These are phyloP conservation scores for Bhutanitis thaidina DNA, from an alignment of 2,888 invertebrate species.

Conservation along the genomic window DNA sequence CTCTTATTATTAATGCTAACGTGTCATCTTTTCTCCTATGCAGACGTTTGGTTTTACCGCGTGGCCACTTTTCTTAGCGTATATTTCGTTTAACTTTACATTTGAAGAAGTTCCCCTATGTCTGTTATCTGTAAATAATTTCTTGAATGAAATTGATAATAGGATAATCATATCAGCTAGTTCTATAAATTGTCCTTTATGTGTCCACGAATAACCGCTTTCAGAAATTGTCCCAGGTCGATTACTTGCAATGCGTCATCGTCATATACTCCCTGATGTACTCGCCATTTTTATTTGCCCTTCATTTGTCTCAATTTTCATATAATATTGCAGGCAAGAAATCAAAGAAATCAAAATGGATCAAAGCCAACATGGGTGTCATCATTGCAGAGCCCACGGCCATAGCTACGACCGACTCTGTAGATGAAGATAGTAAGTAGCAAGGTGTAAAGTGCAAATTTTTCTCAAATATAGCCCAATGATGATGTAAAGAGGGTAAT, in stretches of 20 bases:
- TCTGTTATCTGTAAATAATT: slow-evolving; percentile 25
- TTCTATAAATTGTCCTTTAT: slow-evolving; percentile 36
- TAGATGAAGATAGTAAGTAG: slow-evolving; percentile 88
- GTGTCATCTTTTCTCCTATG: slow-evolving; percentile 76
- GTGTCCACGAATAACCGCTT: slow-evolving; percentile 63
- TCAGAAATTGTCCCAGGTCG: slow-evolving; percentile 68
- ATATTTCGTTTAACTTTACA: slow-evolving; percentile 28
- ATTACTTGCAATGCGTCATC: slow-evolving; percentile 71
- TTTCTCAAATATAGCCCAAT: slow-evolving; percentile 42
- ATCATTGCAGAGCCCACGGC: slow-evolving; percentile 87
- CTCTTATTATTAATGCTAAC: slow-evolving; percentile 62
- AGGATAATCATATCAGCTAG: slow-evolving; percentile 18
- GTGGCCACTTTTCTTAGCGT: slow-evolving; percentile 72
- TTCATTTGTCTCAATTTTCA: slow-evolving; percentile 23
- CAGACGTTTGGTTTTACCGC: slow-evolving; percentile 78
- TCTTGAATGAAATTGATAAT: too few species aligned
- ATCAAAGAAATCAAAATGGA: slow-evolving; percentile 92
- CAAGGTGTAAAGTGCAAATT: not conserved
- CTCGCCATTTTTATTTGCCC: slow-evolving; percentile 27
- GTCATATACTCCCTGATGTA: slow-evolving; percentile 42
- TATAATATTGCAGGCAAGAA: slow-evolving; percentile 84
- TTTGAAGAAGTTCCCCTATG: slow-evolving; percentile 34
- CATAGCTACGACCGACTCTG: slow-evolving; percentile 86
- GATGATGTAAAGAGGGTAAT: slow-evolving; percentile 66
- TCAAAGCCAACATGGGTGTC: slow-evolving; percentile 88